A percentile compares a stretch with the other conserved stretches of the same genome.
Conservation (phyloP, 2,888 invertebrate species). For the Leptura quadrifasciata region DNA sequence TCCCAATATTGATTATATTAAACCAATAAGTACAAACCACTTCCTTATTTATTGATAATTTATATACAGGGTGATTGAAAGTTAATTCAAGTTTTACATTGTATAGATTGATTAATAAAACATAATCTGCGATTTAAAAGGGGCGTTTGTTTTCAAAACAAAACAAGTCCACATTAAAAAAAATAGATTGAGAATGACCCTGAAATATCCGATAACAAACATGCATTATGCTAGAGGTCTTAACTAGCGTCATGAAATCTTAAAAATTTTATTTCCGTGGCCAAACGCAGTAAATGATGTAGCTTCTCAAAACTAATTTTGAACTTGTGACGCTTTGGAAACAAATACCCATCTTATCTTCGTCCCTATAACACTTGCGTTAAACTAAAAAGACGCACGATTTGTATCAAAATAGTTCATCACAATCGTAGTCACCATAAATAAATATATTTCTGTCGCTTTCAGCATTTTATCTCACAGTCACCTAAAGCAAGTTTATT, state of each 20-base stretch:
- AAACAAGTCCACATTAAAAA: too few species aligned
- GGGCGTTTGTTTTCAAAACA: neutral
- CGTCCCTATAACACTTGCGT: neutral
- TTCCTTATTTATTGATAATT: slow-evolving; percentile 49
- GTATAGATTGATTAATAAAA: neutral
- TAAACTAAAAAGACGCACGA: slow-evolving; percentile 48
- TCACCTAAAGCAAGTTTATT: slow-evolving; percentile 32
- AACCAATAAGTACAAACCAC: slow-evolving; percentile 56
- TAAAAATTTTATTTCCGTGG: too few species aligned
- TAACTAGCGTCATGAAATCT: too few species aligned
- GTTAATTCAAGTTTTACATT: slow-evolving; percentile 11
- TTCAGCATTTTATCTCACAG: slow-evolving; percentile 41
- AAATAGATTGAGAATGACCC: too few species aligned
- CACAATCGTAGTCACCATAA: slow-evolving; percentile 60
- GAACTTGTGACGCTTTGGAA: neutral
- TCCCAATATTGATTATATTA: slow-evolving; percentile 41
- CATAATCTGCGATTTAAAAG: neutral
- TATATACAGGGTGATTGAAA: slow-evolving; percentile 24
- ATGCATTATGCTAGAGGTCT: too few species aligned
- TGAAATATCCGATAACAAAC: too few species aligned
- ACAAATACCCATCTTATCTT: neutral
- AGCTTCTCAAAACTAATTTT: neutral
- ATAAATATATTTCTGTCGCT: slow-evolving; percentile 53
- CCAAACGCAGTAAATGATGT: too few species aligned
- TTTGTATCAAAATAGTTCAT: slow-evolving; percentile 49